phyloP scores from a whole-genome alignment of 2,797 vertebrate species.

The Euphonia xanthogaster region DNA sequence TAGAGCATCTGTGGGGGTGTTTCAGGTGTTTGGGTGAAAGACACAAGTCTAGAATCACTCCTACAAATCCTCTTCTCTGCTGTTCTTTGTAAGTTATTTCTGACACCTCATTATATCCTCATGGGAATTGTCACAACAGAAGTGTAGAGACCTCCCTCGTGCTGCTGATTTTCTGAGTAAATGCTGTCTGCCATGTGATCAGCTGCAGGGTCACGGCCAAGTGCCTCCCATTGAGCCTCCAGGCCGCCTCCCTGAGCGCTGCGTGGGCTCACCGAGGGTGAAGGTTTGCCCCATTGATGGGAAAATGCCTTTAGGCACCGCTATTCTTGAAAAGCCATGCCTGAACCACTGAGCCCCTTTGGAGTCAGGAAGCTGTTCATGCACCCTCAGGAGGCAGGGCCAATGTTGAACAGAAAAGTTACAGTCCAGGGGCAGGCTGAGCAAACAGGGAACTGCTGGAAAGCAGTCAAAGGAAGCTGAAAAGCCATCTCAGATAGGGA shows the following conservation, averaged over 20 bases:
- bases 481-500: slow-evolving; percentile 28
- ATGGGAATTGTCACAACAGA: neutral
- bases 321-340: neutral
- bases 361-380: slow-evolving; percentile 1
- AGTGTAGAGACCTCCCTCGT: neutral
- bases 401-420: neutral
- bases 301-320: neutral
- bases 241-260: neutral
- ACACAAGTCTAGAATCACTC: neutral
- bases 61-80: neutral
- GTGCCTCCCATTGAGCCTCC: neutral
- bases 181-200: neutral
- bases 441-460: slow-evolving; percentile 19
- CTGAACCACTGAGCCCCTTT: neutral
- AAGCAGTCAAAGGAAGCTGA: slow-evolving; percentile 36
- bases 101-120: neutral
- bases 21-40: neutral
- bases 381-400: neutral
- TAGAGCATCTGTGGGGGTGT: neutral
- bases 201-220: neutral
- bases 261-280: neutral
- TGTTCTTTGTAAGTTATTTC: neutral
- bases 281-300: neutral
- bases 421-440: slow-evolving; percentile 5
- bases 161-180: neutral